A percentile compares a stretch with the other conserved stretches of the same genome.
Conservation (phyloP, 2,797 vertebrate genomes). For the Notamacropus eugenii region DNA sequence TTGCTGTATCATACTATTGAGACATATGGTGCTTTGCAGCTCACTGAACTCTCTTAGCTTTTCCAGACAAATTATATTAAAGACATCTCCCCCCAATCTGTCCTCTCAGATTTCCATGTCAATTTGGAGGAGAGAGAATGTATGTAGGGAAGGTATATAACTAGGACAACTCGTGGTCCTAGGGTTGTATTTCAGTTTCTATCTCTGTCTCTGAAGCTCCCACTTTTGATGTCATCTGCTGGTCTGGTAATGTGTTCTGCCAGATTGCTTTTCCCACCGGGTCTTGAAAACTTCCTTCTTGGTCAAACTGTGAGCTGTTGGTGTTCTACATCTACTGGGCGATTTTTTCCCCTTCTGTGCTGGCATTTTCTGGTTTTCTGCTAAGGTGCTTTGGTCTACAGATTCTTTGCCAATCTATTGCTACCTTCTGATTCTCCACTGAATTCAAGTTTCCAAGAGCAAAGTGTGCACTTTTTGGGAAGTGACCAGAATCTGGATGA, state of each 20-base stretch:
- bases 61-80: neutral
- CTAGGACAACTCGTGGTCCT: neutral
- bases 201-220: neutral
- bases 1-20: neutral
- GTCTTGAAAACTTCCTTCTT: neutral
- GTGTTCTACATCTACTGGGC: neutral
- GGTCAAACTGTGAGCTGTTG: neutral
- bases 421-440: neutral
- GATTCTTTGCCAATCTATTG: neutral
- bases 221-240: neutral
- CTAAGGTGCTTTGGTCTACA: neutral
- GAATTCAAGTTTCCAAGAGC: neutral
- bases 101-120: neutral
- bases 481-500: neutral
- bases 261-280: neutral
- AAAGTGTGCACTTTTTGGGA: neutral
- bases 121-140: neutral
- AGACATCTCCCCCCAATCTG: neutral
- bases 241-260: neutral
- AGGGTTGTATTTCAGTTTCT: neutral
- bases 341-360: neutral
- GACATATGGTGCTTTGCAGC: neutral
- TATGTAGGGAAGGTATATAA: neutral
- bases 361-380: neutral
- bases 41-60: neutral